Conservation (phyloP, 2,797 vertebrate genomes). For the Sus cebifrons region DNA sequence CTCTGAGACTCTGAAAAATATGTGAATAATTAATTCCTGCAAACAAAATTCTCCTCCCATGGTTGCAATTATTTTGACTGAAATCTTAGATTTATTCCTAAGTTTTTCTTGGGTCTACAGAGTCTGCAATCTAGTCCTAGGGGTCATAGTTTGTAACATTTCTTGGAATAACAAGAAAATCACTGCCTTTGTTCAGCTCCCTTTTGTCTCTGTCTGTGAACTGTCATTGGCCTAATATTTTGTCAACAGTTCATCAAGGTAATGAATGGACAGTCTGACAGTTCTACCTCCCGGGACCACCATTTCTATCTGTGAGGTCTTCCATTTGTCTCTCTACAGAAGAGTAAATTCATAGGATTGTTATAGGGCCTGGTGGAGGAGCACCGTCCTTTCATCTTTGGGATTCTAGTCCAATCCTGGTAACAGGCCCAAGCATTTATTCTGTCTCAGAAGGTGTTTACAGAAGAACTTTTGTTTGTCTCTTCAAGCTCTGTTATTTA, state of each 20-base stretch:
- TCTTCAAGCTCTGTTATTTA: neutral
- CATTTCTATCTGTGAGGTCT: constrained; percentile 47
- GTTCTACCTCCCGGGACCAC: neutral
- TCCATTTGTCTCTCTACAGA: constrained; percentile 1
- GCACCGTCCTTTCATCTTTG: neutral
- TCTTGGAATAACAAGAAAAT: constrained; percentile 61
- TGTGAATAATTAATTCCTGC: constrained; percentile 74
- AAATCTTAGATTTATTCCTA: constrained; percentile 49
- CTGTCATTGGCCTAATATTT: constrained; percentile 52
- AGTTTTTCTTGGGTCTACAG: constrained; percentile 25
- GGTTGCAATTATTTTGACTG: constrained; percentile 22
- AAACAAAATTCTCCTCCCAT: constrained; percentile 52
- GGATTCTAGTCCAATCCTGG: neutral
- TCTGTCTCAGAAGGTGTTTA: constrained; percentile 54
- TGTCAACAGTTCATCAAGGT: constrained; percentile 65
- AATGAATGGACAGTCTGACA: constrained; percentile 48
- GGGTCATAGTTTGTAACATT: constrained; percentile 18
- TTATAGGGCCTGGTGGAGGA: neutral
- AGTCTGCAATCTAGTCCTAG: neutral
- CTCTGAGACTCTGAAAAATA: constrained; percentile 25
- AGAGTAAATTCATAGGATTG: neutral
- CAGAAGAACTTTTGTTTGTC: constrained; percentile 8
- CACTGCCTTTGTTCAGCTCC: neutral
- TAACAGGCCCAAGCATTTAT: neutral
- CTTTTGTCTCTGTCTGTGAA: constrained; percentile 31